These are phyloP conservation scores for Melipona quadrifasciata DNA, from an alignment of 1,140 invertebrate species.

Conservation along the genomic window DNA sequence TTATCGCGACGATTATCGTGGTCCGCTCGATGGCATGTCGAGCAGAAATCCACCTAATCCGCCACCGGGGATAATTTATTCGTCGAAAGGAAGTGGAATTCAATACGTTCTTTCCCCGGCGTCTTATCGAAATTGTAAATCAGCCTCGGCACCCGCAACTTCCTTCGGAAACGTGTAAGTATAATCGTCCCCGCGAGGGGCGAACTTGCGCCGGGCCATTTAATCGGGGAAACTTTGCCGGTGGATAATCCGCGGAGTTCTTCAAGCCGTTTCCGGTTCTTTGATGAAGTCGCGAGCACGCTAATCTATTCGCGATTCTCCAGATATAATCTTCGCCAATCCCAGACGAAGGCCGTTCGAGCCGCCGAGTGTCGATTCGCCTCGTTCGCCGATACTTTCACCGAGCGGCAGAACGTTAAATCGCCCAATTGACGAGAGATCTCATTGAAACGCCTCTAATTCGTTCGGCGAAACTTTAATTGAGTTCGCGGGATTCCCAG, in stretches of 20 bases:
- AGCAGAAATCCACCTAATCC: conserved; percentile 1
- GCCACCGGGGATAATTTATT: background rate
- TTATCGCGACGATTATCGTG: background rate
- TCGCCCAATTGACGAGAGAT: background rate
- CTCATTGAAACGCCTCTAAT: background rate
- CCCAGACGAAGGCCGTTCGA: background rate
- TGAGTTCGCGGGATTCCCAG: background rate
- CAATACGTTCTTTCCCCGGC: conserved; percentile 25
- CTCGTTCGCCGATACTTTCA: background rate
- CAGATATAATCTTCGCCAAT: conserved; percentile 28
- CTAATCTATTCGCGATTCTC: conserved; percentile 27
- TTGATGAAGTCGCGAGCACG: conserved; percentile 24
- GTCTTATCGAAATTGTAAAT: conserved; percentile 40
- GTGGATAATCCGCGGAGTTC: conserved; percentile 37
- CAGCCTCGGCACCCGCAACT: conserved; percentile 10
- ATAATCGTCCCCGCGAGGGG: conserved; percentile 39
- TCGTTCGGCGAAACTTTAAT: conserved; percentile 29
- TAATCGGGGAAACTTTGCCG: conserved; percentile 34
- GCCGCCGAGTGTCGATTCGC: background rate
- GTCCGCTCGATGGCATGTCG: too few species aligned
- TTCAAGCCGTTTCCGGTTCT: conserved; percentile 33
- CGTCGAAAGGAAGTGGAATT: conserved; percentile 39
- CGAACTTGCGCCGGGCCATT: conserved; percentile 19
- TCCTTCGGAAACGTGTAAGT: conserved; percentile 39
- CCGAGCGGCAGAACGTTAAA: background rate